Base-by-base conservation (phyloP, 2,888 invertebrate genomes). In the Chesias legatella region DNA sequence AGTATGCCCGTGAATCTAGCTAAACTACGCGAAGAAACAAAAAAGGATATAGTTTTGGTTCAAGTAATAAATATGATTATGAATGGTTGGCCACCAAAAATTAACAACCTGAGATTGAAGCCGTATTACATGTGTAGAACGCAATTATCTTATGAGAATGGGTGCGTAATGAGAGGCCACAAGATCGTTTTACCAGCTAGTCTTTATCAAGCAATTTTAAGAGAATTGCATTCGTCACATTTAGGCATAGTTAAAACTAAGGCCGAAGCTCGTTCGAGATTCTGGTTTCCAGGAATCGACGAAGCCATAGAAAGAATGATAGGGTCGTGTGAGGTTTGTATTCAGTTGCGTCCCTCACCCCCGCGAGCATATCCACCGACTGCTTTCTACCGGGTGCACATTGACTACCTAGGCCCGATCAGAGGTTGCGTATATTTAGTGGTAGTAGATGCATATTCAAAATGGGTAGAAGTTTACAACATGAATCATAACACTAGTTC, bases 171-270 rank as follows among this genome's bases (percentile, higher is more conserved):
- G n/a, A n/a, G n/a, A n/a, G n/a, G n/a, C n/a, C 3, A 17, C 13
- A 17, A 17, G 5, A 5, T 17, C 13, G 13, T 17, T 17, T 17
- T 17, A 17, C 13, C 13, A 3, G 13, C 13, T 17, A 17, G 5
- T 17, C 13, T 17, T 3, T 5, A 17, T 17, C 3, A 17, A 17
- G 5, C 13, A 17, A 17, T 53, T 27, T 23, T 55, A 9, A 13
- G 6, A 0, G 55, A 57, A 20, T 9, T 58, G 10, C 56, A 56
- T 28, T 29, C 11, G 3, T 49, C 55, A 2, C 59, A 61, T 45
- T 35, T 58, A 7, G 60, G 61, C 0, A 54, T 60, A 5, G 53
- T 58, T 0, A 61, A 60, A 42, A 56, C 43, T 1, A 63, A 61
- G 45, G 48, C 53, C 4, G 58, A 59, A 40, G 58, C 56, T 5